phyloP scores from a whole-genome alignment of 1,140 invertebrate species.

The Nasonia longicornis region DNA sequence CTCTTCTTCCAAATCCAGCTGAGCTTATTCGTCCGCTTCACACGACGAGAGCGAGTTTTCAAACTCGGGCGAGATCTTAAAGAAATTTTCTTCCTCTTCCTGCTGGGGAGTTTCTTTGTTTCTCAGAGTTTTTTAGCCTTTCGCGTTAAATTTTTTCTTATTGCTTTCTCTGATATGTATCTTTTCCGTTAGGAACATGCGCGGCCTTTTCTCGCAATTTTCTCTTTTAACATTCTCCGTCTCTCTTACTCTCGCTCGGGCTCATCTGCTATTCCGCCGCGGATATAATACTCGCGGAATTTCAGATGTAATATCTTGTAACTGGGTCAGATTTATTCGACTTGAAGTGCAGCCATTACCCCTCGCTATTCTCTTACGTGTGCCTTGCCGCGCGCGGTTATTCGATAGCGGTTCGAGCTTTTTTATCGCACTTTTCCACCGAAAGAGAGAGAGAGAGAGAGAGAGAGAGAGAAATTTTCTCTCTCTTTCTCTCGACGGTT shows the following conservation, averaged over 20 bases:
- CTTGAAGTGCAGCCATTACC: slow-evolving; percentile 22
- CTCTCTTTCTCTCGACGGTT: background rate
- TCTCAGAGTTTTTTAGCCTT: background rate
- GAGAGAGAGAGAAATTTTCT: too few species aligned
- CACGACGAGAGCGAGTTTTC: background rate
- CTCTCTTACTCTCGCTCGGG: background rate
- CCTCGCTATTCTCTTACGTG: background rate
- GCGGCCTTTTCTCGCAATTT: background rate
- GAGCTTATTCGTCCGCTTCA: background rate
- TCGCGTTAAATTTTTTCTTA: background rate
- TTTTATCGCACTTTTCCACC: background rate
- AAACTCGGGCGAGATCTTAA: background rate
- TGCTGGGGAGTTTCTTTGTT: slow-evolving; percentile 16
- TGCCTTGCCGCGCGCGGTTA: background rate
- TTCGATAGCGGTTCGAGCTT: background rate
- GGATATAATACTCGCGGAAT: slow-evolving; percentile 33
- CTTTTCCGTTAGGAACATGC: background rate
- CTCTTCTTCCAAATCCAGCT: background rate
- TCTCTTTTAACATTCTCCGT: background rate
- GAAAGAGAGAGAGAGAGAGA: background rate
- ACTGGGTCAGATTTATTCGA: slow-evolving; percentile 44
- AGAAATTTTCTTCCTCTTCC: slow-evolving; percentile 22
- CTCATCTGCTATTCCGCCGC: slow-evolving; percentile 36
- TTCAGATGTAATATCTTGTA: slow-evolving; percentile 40
- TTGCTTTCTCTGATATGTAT: background rate